These are phyloP conservation scores for Meloidogyne floridensis DNA, from an alignment of 1,140 invertebrate species.

Conservation along the genomic window DNA sequence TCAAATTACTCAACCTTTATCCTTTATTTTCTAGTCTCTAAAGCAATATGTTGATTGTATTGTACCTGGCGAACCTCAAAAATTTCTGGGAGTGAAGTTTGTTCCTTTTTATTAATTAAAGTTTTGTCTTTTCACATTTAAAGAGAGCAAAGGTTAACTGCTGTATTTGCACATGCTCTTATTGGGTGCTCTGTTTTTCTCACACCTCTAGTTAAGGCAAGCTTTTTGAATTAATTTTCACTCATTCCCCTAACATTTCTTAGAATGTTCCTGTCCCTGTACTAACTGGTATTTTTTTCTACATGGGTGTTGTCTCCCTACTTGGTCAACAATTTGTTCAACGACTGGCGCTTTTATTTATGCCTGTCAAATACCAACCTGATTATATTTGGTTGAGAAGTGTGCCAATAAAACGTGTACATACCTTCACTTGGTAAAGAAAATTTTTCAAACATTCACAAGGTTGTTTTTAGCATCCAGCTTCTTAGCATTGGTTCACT, in stretches of 20 bases:
- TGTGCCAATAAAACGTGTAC: conserved; percentile 64
- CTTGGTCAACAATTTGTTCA: conserved; percentile 79
- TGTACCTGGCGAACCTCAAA: conserved; percentile 34
- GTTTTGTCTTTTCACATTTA: background rate
- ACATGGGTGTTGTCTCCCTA: conserved; percentile 66
- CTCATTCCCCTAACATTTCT: background rate
- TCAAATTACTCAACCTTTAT: background rate
- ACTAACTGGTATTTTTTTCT: conserved; percentile 67
- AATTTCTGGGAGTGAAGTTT: conserved; percentile 57
- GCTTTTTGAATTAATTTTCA: background rate
- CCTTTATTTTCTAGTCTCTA: conserved; percentile 65
- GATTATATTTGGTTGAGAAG: conserved; percentile 93
- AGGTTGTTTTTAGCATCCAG: conserved; percentile 37
- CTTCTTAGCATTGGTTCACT: conserved; percentile 46
- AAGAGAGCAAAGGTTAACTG: conserved; percentile 67
- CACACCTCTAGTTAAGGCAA: conserved; percentile 40
- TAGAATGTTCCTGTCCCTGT: conserved; percentile 67
- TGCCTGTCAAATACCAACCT: conserved; percentile 91
- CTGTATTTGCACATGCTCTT: conserved; percentile 66
- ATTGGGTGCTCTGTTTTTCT: conserved; percentile 52
- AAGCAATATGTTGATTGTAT: conserved; percentile 49
- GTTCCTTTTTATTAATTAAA: background rate
- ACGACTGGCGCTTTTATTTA: conserved; percentile 88
- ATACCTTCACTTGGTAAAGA: conserved; percentile 46
- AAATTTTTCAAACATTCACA: background rate